phyloP scores from a whole-genome alignment of 2,888 invertebrate species.

The Dryocosmus kuriphilus region DNA sequence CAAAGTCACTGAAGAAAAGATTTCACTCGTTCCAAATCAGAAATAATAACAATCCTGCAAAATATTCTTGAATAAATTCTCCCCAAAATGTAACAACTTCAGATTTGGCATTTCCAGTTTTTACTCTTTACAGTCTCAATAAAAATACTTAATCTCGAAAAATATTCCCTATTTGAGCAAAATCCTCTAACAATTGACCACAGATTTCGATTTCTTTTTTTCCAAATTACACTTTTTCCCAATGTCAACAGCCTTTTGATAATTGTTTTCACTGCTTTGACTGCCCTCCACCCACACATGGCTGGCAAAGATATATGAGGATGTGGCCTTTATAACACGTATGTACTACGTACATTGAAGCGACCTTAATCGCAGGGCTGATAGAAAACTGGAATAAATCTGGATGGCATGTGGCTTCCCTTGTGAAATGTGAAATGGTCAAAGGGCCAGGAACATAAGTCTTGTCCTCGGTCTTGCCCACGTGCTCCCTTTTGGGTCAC shows the following conservation, averaged over 20 bases:
- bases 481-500: background rate
- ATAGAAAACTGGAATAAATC: slow-evolving; percentile 22
- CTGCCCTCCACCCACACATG: slow-evolving; percentile 21
- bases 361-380: background rate
- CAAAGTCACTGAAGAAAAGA: background rate
- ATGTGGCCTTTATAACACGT: slow-evolving; percentile 20
- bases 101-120: too few species aligned
- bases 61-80: too few species aligned
- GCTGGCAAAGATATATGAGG: slow-evolving; percentile 12
- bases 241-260: slow-evolving; percentile 7
- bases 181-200: background rate
- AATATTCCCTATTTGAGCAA: background rate
- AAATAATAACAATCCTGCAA: background rate
- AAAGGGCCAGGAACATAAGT: background rate
- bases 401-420: background rate
- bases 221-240: background rate
- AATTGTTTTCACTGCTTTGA: background rate
- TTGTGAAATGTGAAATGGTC: background rate
- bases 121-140: too few species aligned
- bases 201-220: background rate
- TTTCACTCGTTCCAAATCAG: background rate
- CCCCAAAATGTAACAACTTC: too few species aligned
- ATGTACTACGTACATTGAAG: background rate
- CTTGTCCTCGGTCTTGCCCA: background rate
- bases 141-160: background rate